Percentiles rank a stretch among this genome's conserved stretches.
These are phyloP conservation scores for Sebastes kiyomatsui DNA, from an alignment of 2,797 vertebrate species.

Conservation along the genomic window DNA sequence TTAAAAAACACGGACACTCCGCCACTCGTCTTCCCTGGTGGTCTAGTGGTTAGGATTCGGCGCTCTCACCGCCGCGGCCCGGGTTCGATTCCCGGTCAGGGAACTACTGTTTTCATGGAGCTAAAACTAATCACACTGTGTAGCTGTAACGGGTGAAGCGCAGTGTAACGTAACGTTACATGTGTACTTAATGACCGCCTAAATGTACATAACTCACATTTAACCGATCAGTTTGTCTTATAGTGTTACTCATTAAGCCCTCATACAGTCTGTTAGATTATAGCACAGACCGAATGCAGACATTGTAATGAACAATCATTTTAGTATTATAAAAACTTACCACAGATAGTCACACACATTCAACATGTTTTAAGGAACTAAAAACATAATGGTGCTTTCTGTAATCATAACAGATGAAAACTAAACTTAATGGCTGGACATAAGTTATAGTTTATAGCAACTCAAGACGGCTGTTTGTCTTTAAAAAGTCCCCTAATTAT, in stretches of 20 bases:
- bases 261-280: not conserved
- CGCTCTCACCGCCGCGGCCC: slow-evolving; percentile 73
- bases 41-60: slow-evolving; percentile 85
- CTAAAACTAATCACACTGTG: too few species aligned
- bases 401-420: not conserved
- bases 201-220: too few species aligned
- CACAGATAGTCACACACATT: not conserved
- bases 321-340: not conserved
- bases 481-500: not conserved
- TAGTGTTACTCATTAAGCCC: too few species aligned
- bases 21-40: slow-evolving; percentile 15
- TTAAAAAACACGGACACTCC: fast-evolving
- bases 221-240: not conserved
- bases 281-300: not conserved
- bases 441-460: not conserved
- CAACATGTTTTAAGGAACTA: not conserved
- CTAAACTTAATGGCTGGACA: not conserved
- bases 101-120: slow-evolving; percentile 17
- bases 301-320: not conserved
- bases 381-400: not conserved
- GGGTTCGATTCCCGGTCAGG: slow-evolving; percentile 76
- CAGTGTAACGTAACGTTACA: not conserved
- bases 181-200: not conserved
- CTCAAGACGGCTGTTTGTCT: not conserved
- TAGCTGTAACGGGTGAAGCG: too few species aligned